Conservation (phyloP, 2,797 vertebrate species). For the Platalea minor region DNA sequence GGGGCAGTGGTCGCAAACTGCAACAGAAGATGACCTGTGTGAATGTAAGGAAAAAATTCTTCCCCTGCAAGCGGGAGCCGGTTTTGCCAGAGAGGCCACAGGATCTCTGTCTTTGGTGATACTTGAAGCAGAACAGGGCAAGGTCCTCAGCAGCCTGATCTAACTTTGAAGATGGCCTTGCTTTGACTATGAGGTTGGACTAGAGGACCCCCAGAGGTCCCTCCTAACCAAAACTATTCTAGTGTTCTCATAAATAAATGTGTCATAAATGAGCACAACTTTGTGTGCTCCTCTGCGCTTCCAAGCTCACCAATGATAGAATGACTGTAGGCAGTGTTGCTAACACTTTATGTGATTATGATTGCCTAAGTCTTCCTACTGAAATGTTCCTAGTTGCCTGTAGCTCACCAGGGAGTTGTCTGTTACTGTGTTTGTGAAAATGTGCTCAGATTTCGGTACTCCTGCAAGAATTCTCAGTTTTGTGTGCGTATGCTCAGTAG, state of each 20-base stretch:
- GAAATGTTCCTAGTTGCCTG: not conserved
- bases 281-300: not conserved
- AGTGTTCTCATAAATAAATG: not conserved
- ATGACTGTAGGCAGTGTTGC: not conserved
- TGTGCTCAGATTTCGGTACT: not conserved
- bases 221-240: not conserved
- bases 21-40: not conserved
- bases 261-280: not conserved
- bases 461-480: not conserved
- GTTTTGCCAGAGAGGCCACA: not conserved
- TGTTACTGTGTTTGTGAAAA: not conserved
- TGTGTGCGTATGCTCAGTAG: not conserved
- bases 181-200: not conserved
- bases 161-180: not conserved
- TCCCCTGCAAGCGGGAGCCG: not conserved
- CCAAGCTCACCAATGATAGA: not conserved
- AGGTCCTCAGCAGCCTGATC: not conserved
- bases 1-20: not conserved
- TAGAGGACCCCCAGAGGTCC: not conserved
- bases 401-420: not conserved
- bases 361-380: not conserved
- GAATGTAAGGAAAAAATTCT: not conserved
- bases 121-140: not conserved
- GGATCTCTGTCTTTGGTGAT: not conserved
- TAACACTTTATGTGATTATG: not conserved